Base-by-base conservation (phyloP, 2,113 vertebrate species). In the Actinemys pallida region DNA sequence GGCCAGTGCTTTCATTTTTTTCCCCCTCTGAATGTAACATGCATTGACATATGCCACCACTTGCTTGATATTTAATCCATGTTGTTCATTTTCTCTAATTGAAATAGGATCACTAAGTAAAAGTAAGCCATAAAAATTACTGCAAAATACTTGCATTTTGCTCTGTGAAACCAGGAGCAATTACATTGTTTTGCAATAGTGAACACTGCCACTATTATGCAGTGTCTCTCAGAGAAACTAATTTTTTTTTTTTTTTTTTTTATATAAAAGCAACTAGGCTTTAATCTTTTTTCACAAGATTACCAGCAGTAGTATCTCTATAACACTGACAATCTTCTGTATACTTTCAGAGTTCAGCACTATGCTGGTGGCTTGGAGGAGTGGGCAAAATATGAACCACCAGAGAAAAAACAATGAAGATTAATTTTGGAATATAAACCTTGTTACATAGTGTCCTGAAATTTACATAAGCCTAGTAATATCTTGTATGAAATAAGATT, bases 291-390 rank as follows among this genome's bases (percentile, higher is more conserved):
- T 59, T 85, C 31, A 79, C 35, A 83, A 8, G 17, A 35, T 79
- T 85, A 65, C 53, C n/a, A 84, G 7, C 52, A 50, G 42, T 2
- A 93, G 31, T 88, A 88, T 50, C n/a, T 93, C 65, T 8, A 76
- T n/a, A 90, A 75, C 4, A 13, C 27, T 82, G 59, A 81, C 3
- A 49, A 45, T 94, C 47, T 90, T 80, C 53, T 96, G 19, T 65
- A 2, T 94, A 8, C 81, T 98, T 98, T 95, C 97, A 99, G 99
- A 89, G 98, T 95, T 97, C 98, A 98, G 91, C 97, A 99, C 84
- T 99, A 98, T 92, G 96, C 97, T 27, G 99, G 99, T 90, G 99
- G 99, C 97, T 99, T 99, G 99, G 97, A 99, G 20, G 99, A 99
- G 56, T 99, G 99, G 99, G 87, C 96, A 81, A 98, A 98, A 82